These are phyloP conservation scores for Euphydryas editha DNA, from an alignment of 2,888 invertebrate species.

Conservation along the genomic window DNA sequence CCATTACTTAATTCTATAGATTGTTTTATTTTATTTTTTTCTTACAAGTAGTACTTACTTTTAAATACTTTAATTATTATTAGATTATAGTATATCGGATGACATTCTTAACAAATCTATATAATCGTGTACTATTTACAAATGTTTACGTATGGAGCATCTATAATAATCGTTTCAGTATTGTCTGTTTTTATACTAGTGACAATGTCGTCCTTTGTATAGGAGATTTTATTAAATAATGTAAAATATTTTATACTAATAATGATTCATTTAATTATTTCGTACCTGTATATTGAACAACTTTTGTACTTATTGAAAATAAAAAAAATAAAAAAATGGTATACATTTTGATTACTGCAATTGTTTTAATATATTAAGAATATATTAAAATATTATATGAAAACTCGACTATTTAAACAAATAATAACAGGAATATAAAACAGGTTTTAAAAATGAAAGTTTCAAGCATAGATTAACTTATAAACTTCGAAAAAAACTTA, in stretches of 20 bases:
- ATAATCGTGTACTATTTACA: neutral
- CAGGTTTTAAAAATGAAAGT: too few relatives aligned
- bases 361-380: neutral
- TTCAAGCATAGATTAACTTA: too few relatives aligned
- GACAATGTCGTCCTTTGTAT: slow-evolving; percentile 14
- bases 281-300: slow-evolving; percentile 26
- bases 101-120: neutral
- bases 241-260: slow-evolving; percentile 8
- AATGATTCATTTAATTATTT: slow-evolving; percentile 16
- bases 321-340: neutral
- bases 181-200: slow-evolving; percentile 2
- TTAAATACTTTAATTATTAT: slow-evolving; percentile 16
- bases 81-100: slow-evolving; percentile 5
- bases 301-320: slow-evolving; percentile 25
- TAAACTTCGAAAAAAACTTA: too few relatives aligned
- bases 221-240: slow-evolving; percentile 26
- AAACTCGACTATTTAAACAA: neutral
- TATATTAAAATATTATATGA: neutral
- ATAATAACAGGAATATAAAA: neutral
- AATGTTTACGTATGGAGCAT: neutral
- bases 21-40: slow-evolving; percentile 25
- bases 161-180: slow-evolving; percentile 3
- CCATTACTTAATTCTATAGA: slow-evolving; percentile 38
- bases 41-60: slow-evolving; percentile 29
- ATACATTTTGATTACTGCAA: slow-evolving; percentile 15